A percentile compares a stretch with the other conserved stretches of the same genome.
Evolutionary conservation across 2,113 vertebrate species (phyloP).

Genomic region (Herpailurus yagouaroundi): DNA sequence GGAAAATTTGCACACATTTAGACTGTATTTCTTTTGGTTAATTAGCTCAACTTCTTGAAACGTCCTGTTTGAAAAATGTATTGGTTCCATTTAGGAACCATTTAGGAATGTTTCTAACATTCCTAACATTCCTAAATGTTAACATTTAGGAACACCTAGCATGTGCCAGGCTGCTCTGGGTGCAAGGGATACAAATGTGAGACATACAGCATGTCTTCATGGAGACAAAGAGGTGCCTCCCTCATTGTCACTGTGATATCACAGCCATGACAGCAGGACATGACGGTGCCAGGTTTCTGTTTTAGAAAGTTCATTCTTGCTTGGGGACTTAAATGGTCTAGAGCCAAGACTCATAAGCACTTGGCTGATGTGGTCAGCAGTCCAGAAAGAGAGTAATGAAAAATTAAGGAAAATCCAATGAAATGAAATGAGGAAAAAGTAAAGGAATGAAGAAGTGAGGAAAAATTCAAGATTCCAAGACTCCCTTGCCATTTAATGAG

Average conservation of each 20-base stretch:
- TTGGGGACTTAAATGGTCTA: not conserved
- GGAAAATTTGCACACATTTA: not conserved
- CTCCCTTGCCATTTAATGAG: not conserved
- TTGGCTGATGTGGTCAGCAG: not conserved
- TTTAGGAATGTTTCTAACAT: too few species aligned
- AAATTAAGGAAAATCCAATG: not conserved
- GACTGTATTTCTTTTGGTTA: not conserved
- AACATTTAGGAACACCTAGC: not conserved
- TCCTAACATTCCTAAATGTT: too few species aligned
- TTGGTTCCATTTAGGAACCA: not conserved
- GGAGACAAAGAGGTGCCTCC: not conserved
- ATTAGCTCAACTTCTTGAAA: slow-evolving; percentile 9
- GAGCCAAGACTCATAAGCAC: not conserved
- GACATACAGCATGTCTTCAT: not conserved
- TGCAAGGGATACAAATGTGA: not conserved
- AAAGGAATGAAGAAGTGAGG: not conserved
- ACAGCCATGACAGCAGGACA: not conserved
- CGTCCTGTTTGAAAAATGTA: not conserved
- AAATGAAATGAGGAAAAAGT: not conserved
- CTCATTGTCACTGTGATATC: not conserved
- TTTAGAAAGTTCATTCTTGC: slow-evolving; percentile 1
- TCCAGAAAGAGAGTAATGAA: not conserved
- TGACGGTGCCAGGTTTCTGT: not conserved
- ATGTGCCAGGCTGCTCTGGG: not conserved
- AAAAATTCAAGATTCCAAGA: not conserved